Percentiles rank a stretch among this genome's conserved stretches.
phyloP scores from a whole-genome alignment of 1,140 invertebrate genomes.

The Heliothis virescens region DNA sequence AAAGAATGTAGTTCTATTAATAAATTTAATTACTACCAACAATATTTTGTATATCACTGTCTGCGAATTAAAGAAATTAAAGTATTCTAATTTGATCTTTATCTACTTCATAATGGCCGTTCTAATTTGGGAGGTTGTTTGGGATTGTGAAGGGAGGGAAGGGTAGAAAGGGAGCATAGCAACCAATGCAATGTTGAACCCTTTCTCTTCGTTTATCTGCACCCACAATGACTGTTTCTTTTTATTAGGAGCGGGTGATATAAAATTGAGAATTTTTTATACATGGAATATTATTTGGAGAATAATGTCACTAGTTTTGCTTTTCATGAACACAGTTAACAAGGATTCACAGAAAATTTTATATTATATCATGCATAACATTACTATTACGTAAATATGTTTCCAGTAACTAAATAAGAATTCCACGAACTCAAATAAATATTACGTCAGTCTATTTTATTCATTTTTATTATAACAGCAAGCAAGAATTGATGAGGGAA shows the following conservation, averaged over 20 bases:
- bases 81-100: slow-evolving; percentile 38
- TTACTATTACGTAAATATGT: background rate
- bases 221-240: background rate
- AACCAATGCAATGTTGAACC: slow-evolving; percentile 25
- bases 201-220: background rate
- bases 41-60: slow-evolving; percentile 45
- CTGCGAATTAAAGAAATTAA: slow-evolving; percentile 46
- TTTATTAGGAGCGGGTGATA: background rate
- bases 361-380: background rate
- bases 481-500: too few species aligned
- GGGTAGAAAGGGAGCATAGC: slow-evolving; percentile 9
- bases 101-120: slow-evolving; percentile 29
- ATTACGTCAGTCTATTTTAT: background rate
- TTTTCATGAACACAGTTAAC: too few species aligned
- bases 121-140: slow-evolving; percentile 29
- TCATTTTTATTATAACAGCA: background rate
- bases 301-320: background rate
- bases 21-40: slow-evolving; percentile 36
- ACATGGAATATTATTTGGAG: background rate
- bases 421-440: background rate
- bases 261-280: background rate
- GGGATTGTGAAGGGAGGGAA: background rate
- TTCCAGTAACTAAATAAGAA: background rate
- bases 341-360: background rate
- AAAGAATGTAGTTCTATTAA: slow-evolving; percentile 54